These are phyloP conservation scores for Aptenodytes forsteri DNA, from an alignment of 2,113 vertebrate species.

Conservation along the genomic window DNA sequence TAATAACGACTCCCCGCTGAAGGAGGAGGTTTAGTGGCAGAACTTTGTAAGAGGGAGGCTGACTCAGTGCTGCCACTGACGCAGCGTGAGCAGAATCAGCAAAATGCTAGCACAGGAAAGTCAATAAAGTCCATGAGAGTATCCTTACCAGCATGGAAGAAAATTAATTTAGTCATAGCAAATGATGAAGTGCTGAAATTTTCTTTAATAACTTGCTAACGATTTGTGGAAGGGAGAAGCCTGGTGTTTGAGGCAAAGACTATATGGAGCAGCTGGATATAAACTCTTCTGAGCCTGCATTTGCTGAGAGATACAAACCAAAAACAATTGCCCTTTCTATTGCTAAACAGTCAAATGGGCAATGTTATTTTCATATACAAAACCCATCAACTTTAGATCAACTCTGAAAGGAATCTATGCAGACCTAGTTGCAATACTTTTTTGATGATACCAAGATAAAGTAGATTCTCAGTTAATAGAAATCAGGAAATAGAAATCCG, in stretches of 20 bases:
- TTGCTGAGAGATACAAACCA: background rate
- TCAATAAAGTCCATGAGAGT: background rate
- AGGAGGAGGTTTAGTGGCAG: background rate
- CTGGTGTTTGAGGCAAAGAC: background rate
- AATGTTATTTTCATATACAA: background rate
- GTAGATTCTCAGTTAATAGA: background rate
- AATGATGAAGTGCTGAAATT: background rate
- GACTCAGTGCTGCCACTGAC: background rate
- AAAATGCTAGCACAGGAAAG: background rate
- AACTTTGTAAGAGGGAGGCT: slow-evolving; percentile 8
- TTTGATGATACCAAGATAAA: background rate
- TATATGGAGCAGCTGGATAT: background rate
- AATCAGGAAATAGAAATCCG: background rate
- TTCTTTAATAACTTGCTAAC: background rate
- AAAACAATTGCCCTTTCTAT: background rate
- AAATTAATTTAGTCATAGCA: background rate
- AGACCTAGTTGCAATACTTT: background rate
- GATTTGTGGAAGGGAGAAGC: background rate
- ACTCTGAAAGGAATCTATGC: background rate
- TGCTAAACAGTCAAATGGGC: background rate
- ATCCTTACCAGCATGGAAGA: background rate
- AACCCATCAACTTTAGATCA: background rate
- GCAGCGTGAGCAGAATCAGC: background rate
- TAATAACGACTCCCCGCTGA: background rate
- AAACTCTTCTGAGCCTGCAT: background rate